Percentiles rank a stretch among this genome's conserved stretches.
Evolutionary conservation across 2,888 invertebrate species (phyloP).

Genomic region (Microchrysa polita): DNA sequence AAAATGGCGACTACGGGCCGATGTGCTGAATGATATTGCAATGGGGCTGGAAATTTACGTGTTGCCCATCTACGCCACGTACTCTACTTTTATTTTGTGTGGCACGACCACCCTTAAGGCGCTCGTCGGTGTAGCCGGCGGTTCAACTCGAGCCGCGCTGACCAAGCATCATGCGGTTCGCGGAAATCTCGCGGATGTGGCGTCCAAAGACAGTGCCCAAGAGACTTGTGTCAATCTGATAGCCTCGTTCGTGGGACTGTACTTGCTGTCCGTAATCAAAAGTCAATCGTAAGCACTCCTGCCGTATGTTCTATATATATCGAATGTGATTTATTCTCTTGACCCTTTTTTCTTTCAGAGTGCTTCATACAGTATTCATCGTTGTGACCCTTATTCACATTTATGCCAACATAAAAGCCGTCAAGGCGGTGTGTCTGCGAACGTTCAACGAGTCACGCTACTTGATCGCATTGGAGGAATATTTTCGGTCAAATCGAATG

Average conservation of each 20-base stretch:
- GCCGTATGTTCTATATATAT: conserved; percentile 31
- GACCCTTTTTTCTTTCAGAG: conserved; percentile 65
- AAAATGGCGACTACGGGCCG: conserved; percentile 94
- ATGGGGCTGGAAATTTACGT: conserved; percentile 85
- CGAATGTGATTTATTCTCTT: neutral
- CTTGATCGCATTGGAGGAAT: conserved; percentile 74
- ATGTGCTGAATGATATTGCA: conserved; percentile 89
- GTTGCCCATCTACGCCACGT: conserved; percentile 73
- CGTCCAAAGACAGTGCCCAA: conserved; percentile 96
- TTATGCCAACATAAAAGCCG: conserved; percentile 87
- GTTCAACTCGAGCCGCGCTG: conserved; percentile 90
- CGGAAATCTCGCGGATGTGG: conserved; percentile 90
- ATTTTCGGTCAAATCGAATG: conserved; percentile 71
- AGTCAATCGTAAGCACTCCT: conserved; percentile 64
- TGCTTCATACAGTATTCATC: conserved; percentile 78
- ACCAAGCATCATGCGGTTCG: conserved; percentile 92
- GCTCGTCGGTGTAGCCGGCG: conserved; percentile 92
- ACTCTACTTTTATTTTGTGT: conserved; percentile 75
- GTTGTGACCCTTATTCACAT: conserved; percentile 82
- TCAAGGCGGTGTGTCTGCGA: conserved; percentile 79
- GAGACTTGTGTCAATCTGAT: conserved; percentile 94
- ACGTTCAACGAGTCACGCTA: conserved; percentile 85
- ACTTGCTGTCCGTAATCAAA: conserved; percentile 75
- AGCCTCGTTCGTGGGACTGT: conserved; percentile 81
- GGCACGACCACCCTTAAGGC: conserved; percentile 81